Evolutionary conservation across 1,140 invertebrate genomes (phyloP), one percentile per base, ranked within the genome.

Genomic region (Acromyrmex echinatior): DNA sequence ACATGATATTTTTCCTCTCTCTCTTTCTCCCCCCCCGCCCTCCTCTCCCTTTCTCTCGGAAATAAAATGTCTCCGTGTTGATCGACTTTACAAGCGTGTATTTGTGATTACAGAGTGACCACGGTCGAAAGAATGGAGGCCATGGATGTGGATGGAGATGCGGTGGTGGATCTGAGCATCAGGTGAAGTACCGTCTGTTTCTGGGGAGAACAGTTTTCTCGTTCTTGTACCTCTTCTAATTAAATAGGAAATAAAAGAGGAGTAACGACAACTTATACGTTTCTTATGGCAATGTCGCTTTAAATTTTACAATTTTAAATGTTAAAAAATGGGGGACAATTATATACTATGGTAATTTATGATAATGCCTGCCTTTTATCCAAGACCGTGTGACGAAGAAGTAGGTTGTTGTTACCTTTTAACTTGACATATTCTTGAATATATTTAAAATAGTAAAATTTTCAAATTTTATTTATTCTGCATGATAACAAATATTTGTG

Each of bases 161-260:
- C 97, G 25, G 97, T 97, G 58, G 97, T 97, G 65, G 97, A 98
- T 95, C 95, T 98, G 74, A 98, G 97, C 95, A 96, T 98, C 88
- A 97, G 97, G 97, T 98, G 96, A 91, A 56, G 25, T 77, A 21
- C 39, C 14, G 21, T 14, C 6, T 66, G 14, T 12, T 16, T 28
- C 2, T 31, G 3, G 0, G 1, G n/a, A 53, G 16, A 53, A 16
- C 3, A 18, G 51, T 53, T 18, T 18, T 56, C 0, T n/a, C 5
- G 21, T 70, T 70, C 16, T 25, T 25, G n/a, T 12, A n/a, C 9
- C 12, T 35, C 7, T 18, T 60, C 21, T 25, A 18, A 60, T 60
- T 39, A 31, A 28, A 1, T 31, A 10, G 3, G 16, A 16, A 74
- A n/a, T n/a, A 25, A 6, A 35, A 31, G 1, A 35, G 2, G 10